These are phyloP conservation scores for Amphipoea lucens DNA, from an alignment of 2,888 invertebrate genomes.

Conservation along the genomic window DNA sequence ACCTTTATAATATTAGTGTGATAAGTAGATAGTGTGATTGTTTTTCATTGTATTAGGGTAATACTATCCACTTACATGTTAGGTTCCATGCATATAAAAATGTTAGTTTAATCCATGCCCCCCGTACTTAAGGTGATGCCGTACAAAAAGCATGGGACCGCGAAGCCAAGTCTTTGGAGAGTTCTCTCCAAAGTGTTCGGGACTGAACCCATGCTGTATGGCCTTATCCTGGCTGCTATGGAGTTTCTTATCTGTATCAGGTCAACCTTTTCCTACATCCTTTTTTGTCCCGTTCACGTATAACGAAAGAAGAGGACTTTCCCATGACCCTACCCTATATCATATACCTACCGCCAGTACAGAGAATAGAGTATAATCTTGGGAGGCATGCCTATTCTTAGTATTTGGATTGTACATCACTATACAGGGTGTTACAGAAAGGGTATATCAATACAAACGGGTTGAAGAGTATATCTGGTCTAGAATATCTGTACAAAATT, in stretches of 20 bases:
- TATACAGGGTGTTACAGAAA: too few species aligned
- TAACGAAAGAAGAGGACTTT: background rate
- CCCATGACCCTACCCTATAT: background rate
- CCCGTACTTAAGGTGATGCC: constrained; percentile 88
- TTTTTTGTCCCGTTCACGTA: background rate
- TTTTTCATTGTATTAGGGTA: too few species aligned
- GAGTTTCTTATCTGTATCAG: constrained; percentile 91
- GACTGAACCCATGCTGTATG: constrained; percentile 90
- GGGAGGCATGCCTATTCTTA: background rate
- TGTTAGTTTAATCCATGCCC: background rate
- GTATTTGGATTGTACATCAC: background rate
- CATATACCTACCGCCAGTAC: background rate
- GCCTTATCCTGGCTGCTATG: constrained; percentile 91
- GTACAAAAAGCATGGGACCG: constrained; percentile 91
- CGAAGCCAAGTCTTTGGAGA: constrained; percentile 88
- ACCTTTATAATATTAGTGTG: too few species aligned
- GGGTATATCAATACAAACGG: too few species aligned
- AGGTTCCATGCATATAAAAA: background rate
- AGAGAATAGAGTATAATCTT: background rate
- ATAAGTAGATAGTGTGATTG: too few species aligned
- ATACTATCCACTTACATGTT: too few species aligned
- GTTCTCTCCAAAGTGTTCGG: constrained; percentile 92
- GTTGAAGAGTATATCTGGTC: too few species aligned
- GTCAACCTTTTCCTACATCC: constrained; percentile 67
- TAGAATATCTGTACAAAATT: too few species aligned